phyloP scores from a whole-genome alignment of 2,888 invertebrate genomes.

The Chymomyza procnemis region DNA sequence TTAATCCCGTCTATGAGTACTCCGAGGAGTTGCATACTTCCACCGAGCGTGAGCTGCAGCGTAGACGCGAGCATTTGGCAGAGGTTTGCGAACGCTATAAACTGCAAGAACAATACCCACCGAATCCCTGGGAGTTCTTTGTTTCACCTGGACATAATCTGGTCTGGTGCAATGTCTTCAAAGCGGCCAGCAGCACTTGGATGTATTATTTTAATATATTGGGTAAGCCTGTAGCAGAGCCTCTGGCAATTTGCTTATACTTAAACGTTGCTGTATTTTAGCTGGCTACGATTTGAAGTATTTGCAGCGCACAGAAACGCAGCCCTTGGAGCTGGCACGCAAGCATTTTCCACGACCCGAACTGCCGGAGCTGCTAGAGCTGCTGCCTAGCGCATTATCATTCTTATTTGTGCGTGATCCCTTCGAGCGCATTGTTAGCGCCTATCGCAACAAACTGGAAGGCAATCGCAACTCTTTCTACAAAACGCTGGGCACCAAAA shows the following conservation, averaged over 20 bases:
- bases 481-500: constrained; percentile 83
- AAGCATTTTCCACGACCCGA: constrained; percentile 85
- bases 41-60: constrained; percentile 80
- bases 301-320: constrained; percentile 81
- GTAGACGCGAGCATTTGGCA: constrained; percentile 79
- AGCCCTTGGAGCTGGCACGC: constrained; percentile 84
- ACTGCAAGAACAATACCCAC: constrained; percentile 77
- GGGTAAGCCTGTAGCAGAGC: constrained; percentile 78
- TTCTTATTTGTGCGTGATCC: constrained; percentile 86
- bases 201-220: constrained; percentile 88
- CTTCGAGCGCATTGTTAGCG: constrained; percentile 85
- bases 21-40: constrained; percentile 78
- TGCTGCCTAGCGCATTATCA: constrained; percentile 82
- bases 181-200: constrained; percentile 89
- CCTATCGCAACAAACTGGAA: constrained; percentile 87
- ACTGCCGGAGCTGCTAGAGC: constrained; percentile 82
- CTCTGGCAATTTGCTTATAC: not conserved
- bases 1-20: constrained; percentile 79
- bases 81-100: constrained; percentile 80
- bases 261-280: constrained; percentile 52
- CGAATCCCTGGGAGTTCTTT: constrained; percentile 87
- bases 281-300: constrained; percentile 82
- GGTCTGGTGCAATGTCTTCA: constrained; percentile 88
- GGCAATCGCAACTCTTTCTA: constrained; percentile 85
- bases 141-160: constrained; percentile 84